phyloP scores from a whole-genome alignment of 2,113 vertebrate genomes.

The Pantherophis guttatus region DNA sequence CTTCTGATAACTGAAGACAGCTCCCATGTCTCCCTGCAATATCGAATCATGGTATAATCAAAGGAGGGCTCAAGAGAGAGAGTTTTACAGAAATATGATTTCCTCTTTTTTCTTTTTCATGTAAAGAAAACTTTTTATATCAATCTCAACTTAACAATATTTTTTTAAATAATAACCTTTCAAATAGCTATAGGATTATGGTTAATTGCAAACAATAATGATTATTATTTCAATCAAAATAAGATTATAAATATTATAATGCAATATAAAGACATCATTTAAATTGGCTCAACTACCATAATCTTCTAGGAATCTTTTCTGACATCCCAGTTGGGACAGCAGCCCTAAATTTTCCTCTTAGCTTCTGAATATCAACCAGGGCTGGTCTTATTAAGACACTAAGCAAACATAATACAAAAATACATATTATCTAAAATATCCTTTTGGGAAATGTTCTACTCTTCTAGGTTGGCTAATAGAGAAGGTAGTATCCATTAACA shows the following conservation, averaged over 20 bases:
- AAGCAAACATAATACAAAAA: conserved; percentile 25
- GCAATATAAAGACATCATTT: neutral
- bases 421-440: conserved; percentile 35
- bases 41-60: neutral
- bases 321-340: neutral
- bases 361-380: neutral
- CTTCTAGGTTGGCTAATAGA: neutral
- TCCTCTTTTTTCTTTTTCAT: neutral
- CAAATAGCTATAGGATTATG: neutral
- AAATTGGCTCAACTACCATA: neutral
- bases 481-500: conserved; percentile 25
- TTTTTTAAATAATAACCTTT: neutral
- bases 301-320: neutral
- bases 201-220: neutral
- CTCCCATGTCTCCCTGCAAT: neutral
- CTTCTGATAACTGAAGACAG: neutral
- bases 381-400: neutral
- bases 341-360: neutral
- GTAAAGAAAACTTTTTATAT: neutral
- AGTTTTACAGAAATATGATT: neutral
- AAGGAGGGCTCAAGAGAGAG: neutral
- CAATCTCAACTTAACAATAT: neutral
- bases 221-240: conserved; percentile 32
- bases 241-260: conserved; percentile 43
- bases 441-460: conserved; percentile 47